Base-by-base conservation (phyloP, 1,140 invertebrate genomes). In the Saccostrea echinata region DNA sequence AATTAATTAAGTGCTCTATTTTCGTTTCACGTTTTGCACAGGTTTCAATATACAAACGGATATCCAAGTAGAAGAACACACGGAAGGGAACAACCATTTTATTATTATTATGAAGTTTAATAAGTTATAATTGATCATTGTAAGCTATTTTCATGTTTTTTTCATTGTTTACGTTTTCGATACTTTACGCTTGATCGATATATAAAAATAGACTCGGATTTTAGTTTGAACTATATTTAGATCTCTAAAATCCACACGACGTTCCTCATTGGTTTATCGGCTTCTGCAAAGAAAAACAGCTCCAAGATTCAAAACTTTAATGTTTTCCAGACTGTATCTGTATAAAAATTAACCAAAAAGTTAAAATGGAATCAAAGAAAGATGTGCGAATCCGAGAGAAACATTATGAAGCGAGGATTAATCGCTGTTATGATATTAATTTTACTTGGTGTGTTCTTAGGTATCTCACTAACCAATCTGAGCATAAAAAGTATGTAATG, bases 161-260 rank as follows among this genome's bases (percentile, higher is more conserved):
- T 9, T 4, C 43, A 9, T 43, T 43, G 9, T 43, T n/a, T n/a
- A n/a, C 55, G 18, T 61, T 57, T 61, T 61, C 55, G 55, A 21
- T 61, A 13, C 55, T 1, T 18, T 21, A 21, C 21, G 55, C 13
- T 57, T 9, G 55, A 6, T 11, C 68, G 43, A 43, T 43, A 43
- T 43, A 43, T 76, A 76, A 33, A 76, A 76, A 76, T 76, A 76
- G 68, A 76, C 16, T 30, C 27, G 68, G 27, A 30, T 30, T 76
- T 76, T 33, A 9, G 27, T 30, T 9, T 33, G 11, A 16, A 16
- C 68, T 76, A 76, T 30, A 30, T 18, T 13, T 33, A 76, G 30
- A 76, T 3, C 0, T 18, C 3, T 13, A 76, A 76, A 27, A 16
- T 76, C 30, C 27, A 12, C 24, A 33, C 68, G 24, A 33, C 24